Percentiles rank a stretch among this genome's conserved stretches.
Evolutionary conservation across 1,140 invertebrate species (phyloP).

Genomic region (Drosophila arizonae): DNA sequence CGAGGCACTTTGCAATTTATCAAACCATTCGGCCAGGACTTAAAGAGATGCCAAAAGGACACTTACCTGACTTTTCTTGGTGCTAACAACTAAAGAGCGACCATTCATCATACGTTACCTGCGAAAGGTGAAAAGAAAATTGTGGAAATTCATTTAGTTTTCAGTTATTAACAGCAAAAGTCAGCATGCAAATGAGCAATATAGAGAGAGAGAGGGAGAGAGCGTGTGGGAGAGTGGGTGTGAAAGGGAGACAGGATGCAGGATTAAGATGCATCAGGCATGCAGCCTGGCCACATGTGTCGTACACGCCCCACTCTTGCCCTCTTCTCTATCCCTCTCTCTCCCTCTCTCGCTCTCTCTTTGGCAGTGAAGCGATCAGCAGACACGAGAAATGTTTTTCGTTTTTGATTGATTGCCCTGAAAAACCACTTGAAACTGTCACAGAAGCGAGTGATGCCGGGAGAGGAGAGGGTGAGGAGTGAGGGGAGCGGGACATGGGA

Average conservation of each 20-base stretch:
- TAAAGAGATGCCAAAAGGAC: constrained; percentile 16
- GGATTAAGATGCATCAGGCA: constrained; percentile 64
- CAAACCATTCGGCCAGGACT: background rate
- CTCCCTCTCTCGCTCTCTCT: constrained; percentile 25
- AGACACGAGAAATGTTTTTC: constrained; percentile 61
- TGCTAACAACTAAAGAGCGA: constrained; percentile 5
- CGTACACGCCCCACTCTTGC: constrained; percentile 13
- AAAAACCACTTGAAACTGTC: constrained; percentile 79
- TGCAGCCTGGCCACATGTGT: constrained; percentile 61
- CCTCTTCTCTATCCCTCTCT: background rate
- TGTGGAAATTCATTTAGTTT: constrained; percentile 3
- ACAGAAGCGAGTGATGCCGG: constrained; percentile 14
- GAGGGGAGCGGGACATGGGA: background rate
- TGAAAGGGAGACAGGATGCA: background rate
- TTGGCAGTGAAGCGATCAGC: background rate
- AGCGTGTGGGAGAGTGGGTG: background rate
- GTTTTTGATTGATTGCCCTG: constrained; percentile 75
- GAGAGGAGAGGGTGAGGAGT: background rate
- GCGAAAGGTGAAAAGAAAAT: constrained; percentile 40
- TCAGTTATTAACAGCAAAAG: background rate
- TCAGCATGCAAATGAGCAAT: constrained; percentile 55
- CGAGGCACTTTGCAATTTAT: background rate
- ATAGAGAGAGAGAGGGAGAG: background rate
- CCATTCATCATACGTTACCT: constrained; percentile 68
- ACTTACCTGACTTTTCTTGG: constrained; percentile 56